Conservation (phyloP, 1,140 invertebrate species). For the Eueides isabella region DNA sequence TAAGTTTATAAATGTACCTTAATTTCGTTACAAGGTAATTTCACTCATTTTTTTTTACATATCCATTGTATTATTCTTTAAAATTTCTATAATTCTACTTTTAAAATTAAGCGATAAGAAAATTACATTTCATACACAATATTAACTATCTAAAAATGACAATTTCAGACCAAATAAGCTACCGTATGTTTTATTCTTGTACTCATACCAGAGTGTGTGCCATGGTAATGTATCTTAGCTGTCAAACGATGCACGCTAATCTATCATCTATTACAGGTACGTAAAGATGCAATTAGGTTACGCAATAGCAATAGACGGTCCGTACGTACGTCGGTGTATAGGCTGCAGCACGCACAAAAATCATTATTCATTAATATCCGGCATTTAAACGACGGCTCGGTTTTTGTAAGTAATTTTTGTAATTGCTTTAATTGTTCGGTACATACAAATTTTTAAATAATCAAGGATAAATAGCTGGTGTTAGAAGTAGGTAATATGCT, state of each 20-base stretch:
- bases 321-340: slow-evolving; percentile 17
- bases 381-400: slow-evolving; percentile 47
- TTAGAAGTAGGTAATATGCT: slow-evolving; percentile 22
- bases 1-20: no score
- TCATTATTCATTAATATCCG: slow-evolving; percentile 61
- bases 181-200: slow-evolving; percentile 11
- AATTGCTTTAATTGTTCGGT: slow-evolving; percentile 49
- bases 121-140: background rate
- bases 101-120: background rate
- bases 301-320: slow-evolving; percentile 25
- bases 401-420: slow-evolving; percentile 51
- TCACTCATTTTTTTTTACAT: no score
- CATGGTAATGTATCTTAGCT: slow-evolving; percentile 24
- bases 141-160: background rate
- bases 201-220: slow-evolving; percentile 1
- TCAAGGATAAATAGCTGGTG: slow-evolving; percentile 28
- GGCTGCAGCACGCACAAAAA: slow-evolving; percentile 52
- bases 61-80: no score
- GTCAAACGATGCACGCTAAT: slow-evolving; percentile 29
- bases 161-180: background rate
- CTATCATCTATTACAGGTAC: slow-evolving; percentile 23
- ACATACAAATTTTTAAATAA: slow-evolving; percentile 29
- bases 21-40: no score
- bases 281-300: slow-evolving; percentile 36
- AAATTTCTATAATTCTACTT: no score